Evolutionary conservation across 2,888 invertebrate genomes (phyloP).

Genomic region (Leptopilina myrica): DNA sequence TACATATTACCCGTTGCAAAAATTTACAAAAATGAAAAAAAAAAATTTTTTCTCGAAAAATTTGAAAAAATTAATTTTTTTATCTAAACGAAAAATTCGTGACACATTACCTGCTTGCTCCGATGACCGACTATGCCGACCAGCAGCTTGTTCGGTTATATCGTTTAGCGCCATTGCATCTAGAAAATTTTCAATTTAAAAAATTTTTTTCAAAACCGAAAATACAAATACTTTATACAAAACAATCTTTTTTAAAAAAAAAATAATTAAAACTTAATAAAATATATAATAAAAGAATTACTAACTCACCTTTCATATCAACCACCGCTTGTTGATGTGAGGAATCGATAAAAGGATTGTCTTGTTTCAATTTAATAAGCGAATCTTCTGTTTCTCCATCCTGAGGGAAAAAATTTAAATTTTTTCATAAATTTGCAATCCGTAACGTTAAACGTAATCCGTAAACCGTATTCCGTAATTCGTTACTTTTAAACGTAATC

Average conservation of each 20-base stretch:
- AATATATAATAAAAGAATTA: too few species aligned
- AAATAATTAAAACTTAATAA: too few species aligned
- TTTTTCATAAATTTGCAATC: neutral
- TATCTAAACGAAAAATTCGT: neutral
- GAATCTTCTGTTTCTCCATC: constrained; percentile 90
- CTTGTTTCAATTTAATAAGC: constrained; percentile 89
- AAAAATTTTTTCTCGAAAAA: constrained; percentile 26
- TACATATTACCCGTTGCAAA: constrained; percentile 42
- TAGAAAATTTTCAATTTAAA: constrained; percentile 73
- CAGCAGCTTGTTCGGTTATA: constrained; percentile 96
- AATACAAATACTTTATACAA: too few species aligned
- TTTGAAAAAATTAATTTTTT: neutral
- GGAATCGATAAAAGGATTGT: constrained; percentile 94
- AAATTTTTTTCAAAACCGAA: too few species aligned
- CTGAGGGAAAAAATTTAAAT: constrained; percentile 74
- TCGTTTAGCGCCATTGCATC: constrained; percentile 98
- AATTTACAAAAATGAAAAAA: constrained; percentile 37
- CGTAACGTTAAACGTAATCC: too few species aligned
- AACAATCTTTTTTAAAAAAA: constrained; percentile 1
- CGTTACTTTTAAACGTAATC: too few species aligned
- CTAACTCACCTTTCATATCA: constrained; percentile 91
- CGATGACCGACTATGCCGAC: constrained; percentile 90
- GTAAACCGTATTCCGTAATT: too few species aligned
- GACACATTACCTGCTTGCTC: constrained; percentile 89
- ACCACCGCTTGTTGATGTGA: constrained; percentile 92